Evolutionary conservation across 1,140 invertebrate species (phyloP).

Genomic region (Drosophila parvula): DNA sequence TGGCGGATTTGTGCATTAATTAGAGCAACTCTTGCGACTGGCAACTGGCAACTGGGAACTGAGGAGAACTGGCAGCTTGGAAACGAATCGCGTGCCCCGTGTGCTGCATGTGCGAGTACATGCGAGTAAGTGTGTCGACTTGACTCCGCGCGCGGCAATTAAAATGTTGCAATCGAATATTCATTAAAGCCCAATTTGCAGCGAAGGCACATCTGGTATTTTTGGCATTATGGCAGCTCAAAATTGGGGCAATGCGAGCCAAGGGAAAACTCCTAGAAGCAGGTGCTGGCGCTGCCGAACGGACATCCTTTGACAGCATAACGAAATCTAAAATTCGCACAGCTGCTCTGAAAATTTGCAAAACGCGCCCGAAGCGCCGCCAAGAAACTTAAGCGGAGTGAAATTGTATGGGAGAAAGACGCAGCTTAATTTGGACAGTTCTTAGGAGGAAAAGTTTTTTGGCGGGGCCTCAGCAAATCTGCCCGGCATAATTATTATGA

Average conservation of each 20-base stretch:
- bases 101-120: conserved; percentile 45
- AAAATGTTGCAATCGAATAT: conserved; percentile 71
- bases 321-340: conserved; percentile 39
- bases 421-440: conserved; percentile 36
- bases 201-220: conserved; percentile 60
- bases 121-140: conserved; percentile 40
- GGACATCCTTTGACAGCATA: conserved; percentile 37
- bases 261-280: conserved; percentile 1
- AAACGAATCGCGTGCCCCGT: conserved; percentile 55
- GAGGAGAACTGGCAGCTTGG: conserved; percentile 24
- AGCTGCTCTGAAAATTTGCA: conserved; percentile 53
- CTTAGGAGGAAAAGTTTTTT: conserved; percentile 21
- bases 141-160: conserved; percentile 43
- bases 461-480: conserved; percentile 59
- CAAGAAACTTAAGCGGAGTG: conserved; percentile 43
- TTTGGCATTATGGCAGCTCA: conserved; percentile 47
- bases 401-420: conserved; percentile 13
- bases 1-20: conserved; percentile 69
- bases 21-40: conserved; percentile 46
- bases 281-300: conserved; percentile 8
- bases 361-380: conserved; percentile 58
- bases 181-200: conserved; percentile 70
- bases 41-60: conserved; percentile 1
- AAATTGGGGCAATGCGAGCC: conserved; percentile 5
- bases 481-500: conserved; percentile 74